A percentile compares a stretch with the other conserved stretches of the same genome.
phyloP scores from a whole-genome alignment of 2,113 vertebrate species.

The Macquaria ambigua region DNA sequence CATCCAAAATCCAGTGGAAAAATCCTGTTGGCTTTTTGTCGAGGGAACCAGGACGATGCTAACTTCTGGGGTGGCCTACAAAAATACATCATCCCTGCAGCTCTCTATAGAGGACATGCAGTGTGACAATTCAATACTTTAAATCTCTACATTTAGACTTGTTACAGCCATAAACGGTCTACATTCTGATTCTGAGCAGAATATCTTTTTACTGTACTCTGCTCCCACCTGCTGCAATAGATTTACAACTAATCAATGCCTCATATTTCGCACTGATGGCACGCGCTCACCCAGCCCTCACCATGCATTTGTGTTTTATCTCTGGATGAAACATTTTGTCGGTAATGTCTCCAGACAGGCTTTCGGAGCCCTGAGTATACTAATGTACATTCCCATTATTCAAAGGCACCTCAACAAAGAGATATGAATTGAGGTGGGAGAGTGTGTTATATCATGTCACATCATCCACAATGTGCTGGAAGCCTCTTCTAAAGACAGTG shows the following conservation, averaged over 20 bases:
- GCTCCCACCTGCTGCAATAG: slow-evolving; percentile 6
- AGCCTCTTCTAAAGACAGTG: slow-evolving; percentile 58
- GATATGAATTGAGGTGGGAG: slow-evolving; percentile 48
- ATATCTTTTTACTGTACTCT: neutral
- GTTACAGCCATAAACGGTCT: neutral
- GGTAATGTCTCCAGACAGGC: slow-evolving; percentile 65
- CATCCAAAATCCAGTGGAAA: no score
- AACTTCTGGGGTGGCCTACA: no score
- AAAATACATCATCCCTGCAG: no score
- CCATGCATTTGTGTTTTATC: slow-evolving; percentile 52
- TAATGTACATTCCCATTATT: slow-evolving; percentile 62
- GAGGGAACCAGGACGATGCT: no score
- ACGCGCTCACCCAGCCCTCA: slow-evolving; percentile 18
- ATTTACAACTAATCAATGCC: slow-evolving; percentile 47
- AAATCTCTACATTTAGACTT: neutral
- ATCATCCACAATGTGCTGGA: slow-evolving; percentile 56
- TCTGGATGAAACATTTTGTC: slow-evolving; percentile 56
- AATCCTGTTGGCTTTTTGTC: no score
- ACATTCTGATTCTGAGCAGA: neutral
- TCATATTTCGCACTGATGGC: slow-evolving; percentile 32
- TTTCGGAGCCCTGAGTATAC: slow-evolving; percentile 49
- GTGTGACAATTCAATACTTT: neutral
- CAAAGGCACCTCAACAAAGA: slow-evolving; percentile 61
- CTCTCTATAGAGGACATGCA: neutral
- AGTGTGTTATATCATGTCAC: slow-evolving; percentile 63